Percentiles rank a stretch among this genome's conserved stretches.
phyloP scores from a whole-genome alignment of 2,113 vertebrate genomes.

The Nipponia nippon region DNA sequence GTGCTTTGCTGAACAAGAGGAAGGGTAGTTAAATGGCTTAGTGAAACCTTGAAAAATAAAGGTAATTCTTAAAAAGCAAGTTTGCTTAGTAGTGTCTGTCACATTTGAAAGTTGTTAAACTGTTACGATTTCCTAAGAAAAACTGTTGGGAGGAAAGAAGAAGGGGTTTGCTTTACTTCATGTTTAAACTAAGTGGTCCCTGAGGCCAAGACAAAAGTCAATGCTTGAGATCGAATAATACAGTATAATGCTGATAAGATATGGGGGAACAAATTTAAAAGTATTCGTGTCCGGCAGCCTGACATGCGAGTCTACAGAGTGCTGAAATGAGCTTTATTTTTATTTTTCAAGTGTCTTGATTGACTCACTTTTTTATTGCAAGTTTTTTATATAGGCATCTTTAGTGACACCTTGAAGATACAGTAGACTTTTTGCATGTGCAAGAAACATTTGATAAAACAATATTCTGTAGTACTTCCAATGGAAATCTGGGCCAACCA shows the following conservation, averaged over 20 bases:
- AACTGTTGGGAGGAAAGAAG: not conserved
- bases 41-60: not conserved
- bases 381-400: not conserved
- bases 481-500: not conserved
- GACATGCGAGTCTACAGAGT: not conserved
- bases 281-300: not conserved
- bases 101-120: not conserved
- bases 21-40: not conserved
- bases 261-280: accelerated
- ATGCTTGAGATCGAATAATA: not conserved
- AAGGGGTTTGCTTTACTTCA: not conserved
- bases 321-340: not conserved
- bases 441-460: not conserved
- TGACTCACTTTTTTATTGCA: not conserved
- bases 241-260: not conserved
- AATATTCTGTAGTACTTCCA: not conserved
- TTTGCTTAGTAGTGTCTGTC: not conserved
- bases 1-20: not conserved
- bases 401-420: not conserved
- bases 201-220: not conserved
- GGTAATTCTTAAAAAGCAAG: not conserved
- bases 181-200: not conserved
- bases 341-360: not conserved
- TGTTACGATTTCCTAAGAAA: not conserved
- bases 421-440: not conserved